Evolutionary conservation across 2,888 invertebrate species (phyloP).

Genomic region (Drosophila kanekoi): DNA sequence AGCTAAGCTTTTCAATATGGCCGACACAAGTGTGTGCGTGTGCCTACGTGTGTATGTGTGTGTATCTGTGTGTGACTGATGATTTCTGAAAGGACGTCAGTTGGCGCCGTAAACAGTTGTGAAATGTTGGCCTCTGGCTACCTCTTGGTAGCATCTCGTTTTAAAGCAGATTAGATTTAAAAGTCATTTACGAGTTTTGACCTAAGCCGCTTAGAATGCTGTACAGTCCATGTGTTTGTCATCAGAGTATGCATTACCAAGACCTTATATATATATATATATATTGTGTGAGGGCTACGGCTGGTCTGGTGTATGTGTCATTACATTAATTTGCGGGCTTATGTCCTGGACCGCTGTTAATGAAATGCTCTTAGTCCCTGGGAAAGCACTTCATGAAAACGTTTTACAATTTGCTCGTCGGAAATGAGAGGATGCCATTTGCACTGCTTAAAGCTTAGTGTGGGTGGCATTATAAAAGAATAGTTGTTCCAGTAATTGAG

Average conservation of each 20-base stretch:
- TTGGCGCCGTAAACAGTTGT: conserved; percentile 12
- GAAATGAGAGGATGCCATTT: conserved; percentile 41
- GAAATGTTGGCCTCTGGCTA: conserved; percentile 20
- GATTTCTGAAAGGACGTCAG: conserved; percentile 46
- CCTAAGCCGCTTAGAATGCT: conserved; percentile 71
- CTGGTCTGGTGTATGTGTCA: conserved; percentile 39
- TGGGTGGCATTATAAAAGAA: conserved; percentile 59
- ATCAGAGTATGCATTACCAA: conserved; percentile 16
- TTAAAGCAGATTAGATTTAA: conserved; percentile 72
- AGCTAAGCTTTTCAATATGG: conserved; percentile 64
- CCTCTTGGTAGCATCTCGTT: conserved; percentile 10
- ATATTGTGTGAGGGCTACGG: conserved; percentile 8
- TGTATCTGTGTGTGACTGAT: conserved; percentile 53
- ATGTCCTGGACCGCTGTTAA: conserved; percentile 56
- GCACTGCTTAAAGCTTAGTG: conserved; percentile 48
- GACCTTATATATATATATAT: conserved; percentile 12
- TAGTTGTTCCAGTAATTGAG: conserved; percentile 62
- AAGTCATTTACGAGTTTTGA: conserved; percentile 74
- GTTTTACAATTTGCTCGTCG: conserved; percentile 46
- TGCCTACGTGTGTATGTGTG: not conserved
- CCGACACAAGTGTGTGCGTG: conserved; percentile 17
- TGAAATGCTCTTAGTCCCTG: conserved; percentile 54
- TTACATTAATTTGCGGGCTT: conserved; percentile 71
- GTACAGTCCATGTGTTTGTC: conserved; percentile 37
- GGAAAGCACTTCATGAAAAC: conserved; percentile 61